Evolutionary conservation across 2,888 invertebrate species (phyloP).

Genomic region (Eupithecia exiguata): DNA sequence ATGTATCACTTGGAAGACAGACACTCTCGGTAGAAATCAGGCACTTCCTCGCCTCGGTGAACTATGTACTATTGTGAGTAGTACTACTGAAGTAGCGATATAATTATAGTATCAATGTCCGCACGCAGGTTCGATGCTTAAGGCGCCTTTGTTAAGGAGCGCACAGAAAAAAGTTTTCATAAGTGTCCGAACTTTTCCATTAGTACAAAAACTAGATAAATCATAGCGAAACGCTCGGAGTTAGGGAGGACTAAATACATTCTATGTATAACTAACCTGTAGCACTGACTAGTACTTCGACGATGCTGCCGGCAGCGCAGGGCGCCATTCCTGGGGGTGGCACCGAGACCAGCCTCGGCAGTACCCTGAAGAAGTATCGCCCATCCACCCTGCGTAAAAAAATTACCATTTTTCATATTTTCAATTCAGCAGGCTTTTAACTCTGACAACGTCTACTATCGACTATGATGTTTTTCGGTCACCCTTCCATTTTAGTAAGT

Average conservation of each 20-base stretch:
- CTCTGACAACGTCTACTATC: too few species aligned
- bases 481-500: not conserved
- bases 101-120: too few species aligned
- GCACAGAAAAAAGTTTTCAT: not conserved
- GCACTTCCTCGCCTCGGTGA: too few species aligned
- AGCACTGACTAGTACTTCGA: slow-evolving; percentile 96
- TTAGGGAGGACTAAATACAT: not conserved
- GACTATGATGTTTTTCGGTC: not conserved
- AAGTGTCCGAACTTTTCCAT: not conserved
- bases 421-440: not conserved
- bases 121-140: not conserved
- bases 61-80: too few species aligned
- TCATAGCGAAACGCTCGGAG: not conserved
- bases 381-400: slow-evolving; percentile 76
- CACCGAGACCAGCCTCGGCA: slow-evolving; percentile 93
- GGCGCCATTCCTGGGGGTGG: slow-evolving; percentile 97
- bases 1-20: too few species aligned
- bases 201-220: not conserved
- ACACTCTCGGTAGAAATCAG: too few species aligned
- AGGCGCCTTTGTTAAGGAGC: not conserved
- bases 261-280: slow-evolving; percentile 79
- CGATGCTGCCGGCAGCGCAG: slow-evolving; percentile 96
- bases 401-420: slow-evolving; percentile 12
- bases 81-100: too few species aligned
- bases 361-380: slow-evolving; percentile 92